These are phyloP conservation scores for Drosophila gunungcola DNA, from an alignment of 1,140 invertebrate species.

Conservation along the genomic window DNA sequence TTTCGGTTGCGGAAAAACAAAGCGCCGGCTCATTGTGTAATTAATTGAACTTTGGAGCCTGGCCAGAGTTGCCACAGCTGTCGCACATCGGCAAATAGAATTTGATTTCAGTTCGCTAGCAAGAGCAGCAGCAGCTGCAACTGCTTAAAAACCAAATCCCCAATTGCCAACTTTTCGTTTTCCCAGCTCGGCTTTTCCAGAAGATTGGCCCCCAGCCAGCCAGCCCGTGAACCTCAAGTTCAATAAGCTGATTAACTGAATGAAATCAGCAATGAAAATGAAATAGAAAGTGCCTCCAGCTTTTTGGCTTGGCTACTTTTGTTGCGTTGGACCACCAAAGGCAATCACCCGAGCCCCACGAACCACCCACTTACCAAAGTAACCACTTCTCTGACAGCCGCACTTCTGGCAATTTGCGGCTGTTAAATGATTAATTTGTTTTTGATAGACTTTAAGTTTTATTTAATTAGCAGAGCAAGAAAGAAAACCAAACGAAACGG, in stretches of 20 bases:
- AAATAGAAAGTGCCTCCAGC: slow-evolving; percentile 47
- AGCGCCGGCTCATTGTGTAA: slow-evolving; percentile 57
- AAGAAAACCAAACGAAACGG: background rate
- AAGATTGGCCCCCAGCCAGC: slow-evolving; percentile 22
- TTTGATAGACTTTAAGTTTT: slow-evolving; percentile 76
- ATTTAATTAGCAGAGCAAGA: slow-evolving; percentile 58
- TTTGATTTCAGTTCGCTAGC: slow-evolving; percentile 48
- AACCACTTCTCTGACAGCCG: slow-evolving; percentile 24
- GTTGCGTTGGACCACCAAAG: background rate
- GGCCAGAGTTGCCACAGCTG: slow-evolving; percentile 43
- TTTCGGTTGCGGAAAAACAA: slow-evolving; percentile 15
- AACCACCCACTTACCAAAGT: background rate
- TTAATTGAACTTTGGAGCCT: slow-evolving; percentile 54
- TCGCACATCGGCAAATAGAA: slow-evolving; percentile 48
- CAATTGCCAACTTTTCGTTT: slow-evolving; percentile 54
- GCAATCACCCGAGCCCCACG: background rate
- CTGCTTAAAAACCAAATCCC: slow-evolving; percentile 53
- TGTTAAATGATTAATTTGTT: slow-evolving; percentile 72
- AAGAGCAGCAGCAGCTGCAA: slow-evolving; percentile 54
- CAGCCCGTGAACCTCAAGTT: slow-evolving; percentile 56
- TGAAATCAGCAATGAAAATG: slow-evolving; percentile 67
- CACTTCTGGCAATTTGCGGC: slow-evolving; percentile 48
- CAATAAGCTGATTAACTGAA: slow-evolving; percentile 79
- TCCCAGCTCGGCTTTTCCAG: slow-evolving; percentile 12
- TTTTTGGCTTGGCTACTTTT: slow-evolving; percentile 35